Conservation (phyloP, 2,113 vertebrate species). For the Erythrolamprus reginae region DNA sequence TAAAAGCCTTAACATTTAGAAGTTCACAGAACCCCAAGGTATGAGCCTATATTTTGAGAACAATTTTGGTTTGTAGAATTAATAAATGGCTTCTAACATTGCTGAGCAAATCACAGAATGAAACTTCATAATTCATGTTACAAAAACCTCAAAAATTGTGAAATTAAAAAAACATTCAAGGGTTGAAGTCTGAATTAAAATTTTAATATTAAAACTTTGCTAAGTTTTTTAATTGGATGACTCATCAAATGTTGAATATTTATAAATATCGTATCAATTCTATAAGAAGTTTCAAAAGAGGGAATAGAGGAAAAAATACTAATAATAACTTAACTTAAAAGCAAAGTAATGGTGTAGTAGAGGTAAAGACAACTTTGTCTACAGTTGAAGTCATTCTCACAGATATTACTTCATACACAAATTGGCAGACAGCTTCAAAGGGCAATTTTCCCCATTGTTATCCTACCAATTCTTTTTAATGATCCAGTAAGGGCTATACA, state of each 20-base stretch:
- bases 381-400: conserved; percentile 3
- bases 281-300: not conserved
- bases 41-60: not conserved
- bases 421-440: conserved; percentile 10
- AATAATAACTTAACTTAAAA: not conserved
- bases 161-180: not conserved
- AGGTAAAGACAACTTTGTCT: not conserved
- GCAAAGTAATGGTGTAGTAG: not conserved
- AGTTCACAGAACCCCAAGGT: not conserved
- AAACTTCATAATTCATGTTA: not conserved
- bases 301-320: not conserved
- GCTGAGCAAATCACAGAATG: not conserved
- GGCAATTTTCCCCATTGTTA: not conserved
- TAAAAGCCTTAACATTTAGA: not conserved
- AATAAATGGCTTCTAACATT: not conserved
- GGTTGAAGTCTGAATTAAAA: not conserved
- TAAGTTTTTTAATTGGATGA: not conserved
- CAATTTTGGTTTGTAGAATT: not conserved
- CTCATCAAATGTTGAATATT: not conserved
- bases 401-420: conserved; percentile 4
- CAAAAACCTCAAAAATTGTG: not conserved
- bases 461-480: conserved; percentile 7
- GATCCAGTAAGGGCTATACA: conserved; percentile 1
- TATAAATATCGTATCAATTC: not conserved
- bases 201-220: not conserved